These are phyloP conservation scores for Eclectus roratus DNA, from an alignment of 2,113 vertebrate genomes.

Conservation along the genomic window DNA sequence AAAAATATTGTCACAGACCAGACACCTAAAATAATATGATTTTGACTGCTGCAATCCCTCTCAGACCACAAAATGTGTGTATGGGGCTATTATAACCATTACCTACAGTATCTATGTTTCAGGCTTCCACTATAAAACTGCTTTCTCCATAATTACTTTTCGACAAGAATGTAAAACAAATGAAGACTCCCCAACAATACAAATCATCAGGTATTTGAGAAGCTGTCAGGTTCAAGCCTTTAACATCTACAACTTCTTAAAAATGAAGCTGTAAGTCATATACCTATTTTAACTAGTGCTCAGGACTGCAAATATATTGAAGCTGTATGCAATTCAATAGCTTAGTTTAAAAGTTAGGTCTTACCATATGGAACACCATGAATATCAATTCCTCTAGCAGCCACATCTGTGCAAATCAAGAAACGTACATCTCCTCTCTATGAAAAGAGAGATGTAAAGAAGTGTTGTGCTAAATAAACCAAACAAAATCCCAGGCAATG, in stretches of 20 bases:
- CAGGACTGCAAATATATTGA: neutral
- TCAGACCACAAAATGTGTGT: neutral
- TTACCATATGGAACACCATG: constrained; percentile 93
- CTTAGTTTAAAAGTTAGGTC: neutral
- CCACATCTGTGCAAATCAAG: constrained; percentile 96
- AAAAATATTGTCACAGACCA: neutral
- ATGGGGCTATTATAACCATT: neutral
- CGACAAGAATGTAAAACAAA: neutral
- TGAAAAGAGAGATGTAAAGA: neutral
- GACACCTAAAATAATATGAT: neutral
- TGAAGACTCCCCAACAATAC: neutral
- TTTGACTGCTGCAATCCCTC: neutral
- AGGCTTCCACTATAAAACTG: neutral
- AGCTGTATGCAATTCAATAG: neutral
- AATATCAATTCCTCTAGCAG: constrained; percentile 96
- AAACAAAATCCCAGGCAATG: neutral
- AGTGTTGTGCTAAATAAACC: neutral
- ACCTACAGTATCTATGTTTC: neutral
- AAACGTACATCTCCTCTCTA: constrained; percentile 92
- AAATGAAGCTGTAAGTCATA: neutral
- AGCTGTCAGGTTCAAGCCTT: neutral
- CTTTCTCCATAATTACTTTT: neutral
- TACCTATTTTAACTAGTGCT: neutral
- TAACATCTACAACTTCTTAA: neutral
- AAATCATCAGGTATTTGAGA: neutral